Base-by-base conservation (phyloP, 2,888 invertebrate species). In the Apotomis turbidana region DNA sequence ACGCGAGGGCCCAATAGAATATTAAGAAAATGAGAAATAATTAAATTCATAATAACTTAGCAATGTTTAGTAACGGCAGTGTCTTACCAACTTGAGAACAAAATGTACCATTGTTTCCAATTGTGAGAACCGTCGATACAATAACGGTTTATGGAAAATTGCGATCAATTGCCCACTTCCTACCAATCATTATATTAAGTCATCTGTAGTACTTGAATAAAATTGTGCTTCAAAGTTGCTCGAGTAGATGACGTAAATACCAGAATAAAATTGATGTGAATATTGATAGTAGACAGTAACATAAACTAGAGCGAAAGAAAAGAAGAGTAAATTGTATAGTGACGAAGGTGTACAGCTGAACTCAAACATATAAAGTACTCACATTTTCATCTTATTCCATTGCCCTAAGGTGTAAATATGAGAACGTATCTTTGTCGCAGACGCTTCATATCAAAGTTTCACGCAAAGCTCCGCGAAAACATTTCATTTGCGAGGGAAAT, bases 141-240 rank as follows among this genome's bases (percentile, higher is more conserved):
- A 67, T 66, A 64, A 60, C 60, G 49, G 52, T 55, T 60, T 55
- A 67, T 55, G 60, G n/a, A 27, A 60, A 60, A 49, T 60, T 61
- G 38, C 52, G 58, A 70, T 58, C 70, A 71, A 71, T 71, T 66
- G 59, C 36, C 38, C 52, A 46, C 46, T 71, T 71, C 70, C 64
- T 71, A 36, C n/a, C 38, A 49, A 49, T 70, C 57, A 61, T 61
- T 54, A n/a, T 46, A 46, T 64, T 55, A 27, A 64, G 15, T n/a
- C 52, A 57, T 57, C 46, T 46, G 55, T 46, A 36, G 27, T 15
- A n/a, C 46, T 54, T 57, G 27, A 57, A 66, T 66, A 9, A 46
- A 57, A 36, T 46, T 46, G 55, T 4, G 55, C 46, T 46, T 12
- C 51, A 9, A 27, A 27, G 27, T 27, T 2, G 27, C 2, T 27